phyloP scores from a whole-genome alignment of 1,140 invertebrate genomes.

The Platorchestia sp. region DNA sequence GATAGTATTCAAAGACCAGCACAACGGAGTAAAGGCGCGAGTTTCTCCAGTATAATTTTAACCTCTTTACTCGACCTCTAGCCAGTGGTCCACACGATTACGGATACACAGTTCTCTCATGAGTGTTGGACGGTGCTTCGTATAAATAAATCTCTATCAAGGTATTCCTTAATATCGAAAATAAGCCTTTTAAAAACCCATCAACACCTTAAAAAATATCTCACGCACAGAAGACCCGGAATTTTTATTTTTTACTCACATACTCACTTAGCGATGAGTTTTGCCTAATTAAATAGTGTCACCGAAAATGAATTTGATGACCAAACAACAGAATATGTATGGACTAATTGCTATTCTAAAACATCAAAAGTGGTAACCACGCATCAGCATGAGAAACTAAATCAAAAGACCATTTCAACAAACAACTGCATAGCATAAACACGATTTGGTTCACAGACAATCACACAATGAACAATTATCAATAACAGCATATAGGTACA shows the following conservation, averaged over 20 bases:
- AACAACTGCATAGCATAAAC: conserved; percentile 23
- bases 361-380: not conserved
- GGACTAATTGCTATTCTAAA: not conserved
- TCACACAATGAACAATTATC: conserved; percentile 1
- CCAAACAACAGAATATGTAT: not conserved
- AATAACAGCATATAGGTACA: not conserved
- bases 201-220: not conserved
- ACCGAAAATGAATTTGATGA: not conserved
- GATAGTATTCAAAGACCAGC: not conserved
- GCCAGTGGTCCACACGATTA: conserved; percentile 16
- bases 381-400: not conserved
- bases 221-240: not conserved
- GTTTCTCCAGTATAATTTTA: not conserved
- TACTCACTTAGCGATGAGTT: not conserved
- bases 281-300: not conserved
- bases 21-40: not conserved
- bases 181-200: not conserved
- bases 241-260: not conserved
- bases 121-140: conserved; percentile 44
- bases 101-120: not conserved
- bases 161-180: not conserved
- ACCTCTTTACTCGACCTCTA: not conserved
- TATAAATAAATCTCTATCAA: conserved; percentile 8
- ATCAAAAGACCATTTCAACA: not conserved
- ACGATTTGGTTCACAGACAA: not conserved